Base-by-base conservation (phyloP, 2,888 invertebrate species). In the Agapostemon virescens region DNA sequence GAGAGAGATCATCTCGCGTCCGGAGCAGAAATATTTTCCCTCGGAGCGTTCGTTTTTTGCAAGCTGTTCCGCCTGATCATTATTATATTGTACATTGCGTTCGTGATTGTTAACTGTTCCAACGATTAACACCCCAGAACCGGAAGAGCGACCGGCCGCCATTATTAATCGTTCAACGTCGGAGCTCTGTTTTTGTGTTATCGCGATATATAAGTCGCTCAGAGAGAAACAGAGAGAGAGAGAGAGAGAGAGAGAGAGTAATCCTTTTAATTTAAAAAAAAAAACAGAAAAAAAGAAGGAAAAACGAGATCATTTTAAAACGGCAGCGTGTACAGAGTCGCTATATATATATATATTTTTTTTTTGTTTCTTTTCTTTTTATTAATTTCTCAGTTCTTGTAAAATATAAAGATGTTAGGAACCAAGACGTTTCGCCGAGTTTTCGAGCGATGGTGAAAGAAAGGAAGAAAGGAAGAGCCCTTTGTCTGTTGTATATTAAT, bases 401-500 rank as follows among this genome's bases (percentile, higher is more conserved):
- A 26, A 49, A 55, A 26, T 30, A 26, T 26, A 55, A 26, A 26
- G 26, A 52, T 23, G 15, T 55, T n/a, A 15, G 55, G 26, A 26
- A 55, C 69, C 38, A 30, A 23, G 52, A 33, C 33, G 30, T 61
- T 61, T 33, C 33, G 26, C 36, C 33, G 45, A 30, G 38, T 36
- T 63, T n/a, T n/a, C 26, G 69, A 30, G 45, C 49, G 45, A 58
- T 73, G 74, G 78, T 69, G 80, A 78, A 63, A 79, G 71, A 81
- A 77, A 80, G 79, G 80, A 81, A 81, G 82, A 71, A 77, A 77
- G 79, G 77, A 63, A 79, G 76, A 77, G 58, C 88, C 89, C 88
- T 90, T 89, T 90, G 90, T 92, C 91, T 91, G 90, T 91, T 92
- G 92, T 91, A 91, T 90, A 92, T 91, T 92, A 92, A 90, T 91